Conservation (phyloP, 2,888 invertebrate genomes). For the Cheilosia variabilis region DNA sequence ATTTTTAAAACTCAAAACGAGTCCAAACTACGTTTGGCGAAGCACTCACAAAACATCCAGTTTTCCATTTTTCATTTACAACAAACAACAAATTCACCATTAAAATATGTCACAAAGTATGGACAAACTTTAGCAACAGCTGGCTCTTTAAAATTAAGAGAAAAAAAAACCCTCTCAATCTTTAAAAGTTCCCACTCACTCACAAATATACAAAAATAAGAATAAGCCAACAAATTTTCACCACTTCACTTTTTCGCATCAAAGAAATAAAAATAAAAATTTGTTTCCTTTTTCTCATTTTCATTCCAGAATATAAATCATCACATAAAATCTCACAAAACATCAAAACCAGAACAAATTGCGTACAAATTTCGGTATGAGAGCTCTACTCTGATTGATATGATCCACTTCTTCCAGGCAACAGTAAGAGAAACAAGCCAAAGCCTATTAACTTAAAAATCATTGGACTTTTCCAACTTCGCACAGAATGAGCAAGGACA, state of each 20-base stretch:
- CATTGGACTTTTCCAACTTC: slow-evolving; percentile 17
- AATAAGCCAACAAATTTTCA: slow-evolving; percentile 14
- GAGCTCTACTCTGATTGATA: slow-evolving; percentile 49
- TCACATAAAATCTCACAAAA: slow-evolving; percentile 39
- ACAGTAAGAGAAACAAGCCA: slow-evolving; percentile 25
- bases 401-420: slow-evolving; percentile 31
- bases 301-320: slow-evolving; percentile 70
- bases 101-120: too few species aligned
- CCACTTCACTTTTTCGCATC: slow-evolving; percentile 35
- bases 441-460: slow-evolving; percentile 58
- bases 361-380: slow-evolving; percentile 54
- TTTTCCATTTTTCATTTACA: background rate
- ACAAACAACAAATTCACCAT: background rate
- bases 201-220: slow-evolving; percentile 1
- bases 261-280: slow-evolving; percentile 38
- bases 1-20: too few species aligned
- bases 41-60: background rate
- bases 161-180: background rate
- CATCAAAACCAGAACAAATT: slow-evolving; percentile 65
- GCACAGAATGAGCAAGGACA: background rate
- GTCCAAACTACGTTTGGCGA: background rate
- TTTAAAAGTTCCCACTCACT: slow-evolving; percentile 8
- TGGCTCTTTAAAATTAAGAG: background rate
- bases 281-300: slow-evolving; percentile 34
- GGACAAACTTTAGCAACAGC: background rate